Conservation (phyloP, 2,113 vertebrate genomes). For the Heterotis niloticus region DNA sequence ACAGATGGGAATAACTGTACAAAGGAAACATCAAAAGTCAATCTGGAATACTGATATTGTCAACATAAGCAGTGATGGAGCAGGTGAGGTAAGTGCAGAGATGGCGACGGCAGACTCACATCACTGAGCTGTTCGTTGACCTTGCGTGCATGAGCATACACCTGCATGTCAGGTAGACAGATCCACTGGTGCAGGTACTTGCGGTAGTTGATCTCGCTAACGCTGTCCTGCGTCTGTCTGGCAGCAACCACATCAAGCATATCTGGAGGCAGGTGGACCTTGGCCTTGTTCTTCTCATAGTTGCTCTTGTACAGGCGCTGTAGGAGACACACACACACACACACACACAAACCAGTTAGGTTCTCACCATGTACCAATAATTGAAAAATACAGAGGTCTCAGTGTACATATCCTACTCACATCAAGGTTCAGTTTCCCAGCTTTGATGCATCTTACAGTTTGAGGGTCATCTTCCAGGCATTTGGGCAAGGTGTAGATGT, state of each 20-base stretch:
- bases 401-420: constrained; percentile 62
- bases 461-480: constrained; percentile 86
- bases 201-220: constrained; percentile 87
- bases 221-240: constrained; percentile 78
- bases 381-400: neutral
- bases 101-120: constrained; percentile 64
- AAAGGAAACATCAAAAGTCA: neutral
- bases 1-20: too few relatives aligned
- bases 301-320: constrained; percentile 84
- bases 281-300: constrained; percentile 93
- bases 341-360: neutral
- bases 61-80: neutral
- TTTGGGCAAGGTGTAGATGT: constrained; percentile 85
- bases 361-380: neutral
- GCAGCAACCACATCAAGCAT: constrained; percentile 88
- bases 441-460: constrained; percentile 80
- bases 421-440: constrained; percentile 85
- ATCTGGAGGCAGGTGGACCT: constrained; percentile 82
- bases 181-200: constrained; percentile 88
- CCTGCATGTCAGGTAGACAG: constrained; percentile 84
- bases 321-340: neutral
- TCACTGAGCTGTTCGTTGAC: constrained; percentile 95
- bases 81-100: neutral
- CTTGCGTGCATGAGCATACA: constrained; percentile 80
- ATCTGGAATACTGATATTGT: too few relatives aligned